Base-by-base conservation (phyloP, 2,888 invertebrate genomes). In the Pachliopta kotzebuea region DNA sequence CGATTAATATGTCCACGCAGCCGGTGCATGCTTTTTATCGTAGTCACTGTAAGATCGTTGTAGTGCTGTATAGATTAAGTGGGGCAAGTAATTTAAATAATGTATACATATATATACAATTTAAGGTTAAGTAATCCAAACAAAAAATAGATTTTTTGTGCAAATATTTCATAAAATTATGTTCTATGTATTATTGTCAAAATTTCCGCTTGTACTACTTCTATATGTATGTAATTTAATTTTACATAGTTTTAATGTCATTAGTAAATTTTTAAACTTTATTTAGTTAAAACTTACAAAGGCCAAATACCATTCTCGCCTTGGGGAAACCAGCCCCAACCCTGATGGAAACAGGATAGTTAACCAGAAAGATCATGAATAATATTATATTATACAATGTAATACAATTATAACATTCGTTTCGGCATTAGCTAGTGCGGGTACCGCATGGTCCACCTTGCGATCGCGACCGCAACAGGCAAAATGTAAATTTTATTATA, bases 1-100 rank as follows among this genome's bases (percentile, higher is more conserved):
- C 64, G 60, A 64, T 63, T 65, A 60, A 60, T 57, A 60, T 65
- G 20, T 50, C 59, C 59, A 60, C 63, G 59, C 56, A 29, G 56
- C 49, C 56, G n/a, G 23, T 64, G 60, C 62, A 62, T 56, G 60
- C 52, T 56, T 60, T 64, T 56, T 64, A 58, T 60, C 59, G 56
- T 42, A 45, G 45, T 42, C 42, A n/a, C 50, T 57, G 31, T 45
- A 57, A 53, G 57, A 62, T 29, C 20, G 18, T 53, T 57, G 58
- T 53, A 52, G 50, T 52, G 21, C 21, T 52, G 20, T n/a, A 21
- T 20, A 6, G 50, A 37, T 37, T 37, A 37, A 45, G 58, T 17
- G 45, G 45, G 45, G 45, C 18, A n/a, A 45, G 45, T 45, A 18
- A n/a, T 45, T 45, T 45, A 45, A 45, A 45, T 45, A 45, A 45